phyloP scores from a whole-genome alignment of 2,888 invertebrate species.

The Scaeva pyrastri region DNA sequence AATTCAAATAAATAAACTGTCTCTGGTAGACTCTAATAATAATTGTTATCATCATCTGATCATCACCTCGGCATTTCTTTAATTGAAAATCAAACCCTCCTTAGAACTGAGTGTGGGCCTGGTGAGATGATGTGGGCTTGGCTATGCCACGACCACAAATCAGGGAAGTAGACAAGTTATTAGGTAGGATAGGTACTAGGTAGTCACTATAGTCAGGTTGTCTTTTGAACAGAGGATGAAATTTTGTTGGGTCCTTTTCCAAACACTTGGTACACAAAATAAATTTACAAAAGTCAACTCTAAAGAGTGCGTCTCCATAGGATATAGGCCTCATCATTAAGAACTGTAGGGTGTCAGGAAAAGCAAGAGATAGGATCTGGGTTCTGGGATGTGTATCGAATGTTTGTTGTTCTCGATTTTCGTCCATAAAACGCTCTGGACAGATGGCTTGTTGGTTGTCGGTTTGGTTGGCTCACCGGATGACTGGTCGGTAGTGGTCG shows the following conservation, averaged over 20 bases:
- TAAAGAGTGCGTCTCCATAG: neutral
- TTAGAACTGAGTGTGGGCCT: neutral
- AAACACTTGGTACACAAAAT: slow-evolving; percentile 41
- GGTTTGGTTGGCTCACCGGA: slow-evolving; percentile 60
- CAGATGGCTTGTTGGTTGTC: slow-evolving; percentile 59
- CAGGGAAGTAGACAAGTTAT: neutral
- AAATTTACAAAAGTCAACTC: slow-evolving; percentile 58
- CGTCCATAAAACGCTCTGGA: slow-evolving; percentile 50
- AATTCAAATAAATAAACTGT: slow-evolving; percentile 53
- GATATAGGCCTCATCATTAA: neutral
- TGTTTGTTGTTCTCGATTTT: slow-evolving; percentile 63
- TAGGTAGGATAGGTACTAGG: too few relatives aligned
- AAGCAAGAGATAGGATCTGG: neutral
- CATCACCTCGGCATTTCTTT: slow-evolving; percentile 43
- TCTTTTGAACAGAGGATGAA: neutral
- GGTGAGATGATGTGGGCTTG: neutral
- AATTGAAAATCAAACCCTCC: slow-evolving; percentile 57
- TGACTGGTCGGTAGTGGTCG: slow-evolving; percentile 54
- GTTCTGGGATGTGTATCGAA: slow-evolving; percentile 27
- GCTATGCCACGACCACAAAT: too few relatives aligned
- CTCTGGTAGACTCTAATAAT: slow-evolving; percentile 34
- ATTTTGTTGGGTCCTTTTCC: slow-evolving; percentile 39
- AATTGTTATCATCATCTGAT: too few relatives aligned
- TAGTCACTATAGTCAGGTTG: too few relatives aligned
- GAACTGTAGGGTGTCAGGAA: neutral